Evolutionary conservation across 2,888 invertebrate species (phyloP).

Genomic region (Apoda limacodes): DNA sequence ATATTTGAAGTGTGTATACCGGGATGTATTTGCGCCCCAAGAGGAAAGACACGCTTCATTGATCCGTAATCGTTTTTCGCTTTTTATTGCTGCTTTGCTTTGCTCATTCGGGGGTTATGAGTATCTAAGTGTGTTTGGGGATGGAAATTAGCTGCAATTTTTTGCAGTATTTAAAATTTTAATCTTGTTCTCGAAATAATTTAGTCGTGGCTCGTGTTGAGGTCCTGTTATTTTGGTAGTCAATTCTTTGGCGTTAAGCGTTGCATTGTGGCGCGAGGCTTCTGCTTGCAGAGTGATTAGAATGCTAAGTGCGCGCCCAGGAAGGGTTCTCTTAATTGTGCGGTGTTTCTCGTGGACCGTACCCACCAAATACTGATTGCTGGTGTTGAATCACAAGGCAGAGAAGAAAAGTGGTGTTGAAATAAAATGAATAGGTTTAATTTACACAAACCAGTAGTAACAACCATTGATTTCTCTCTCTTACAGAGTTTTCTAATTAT

Average conservation of each 20-base stretch:
- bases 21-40: slow-evolving; percentile 62
- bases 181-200: slow-evolving; percentile 31
- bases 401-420: slow-evolving; percentile 4
- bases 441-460: no score
- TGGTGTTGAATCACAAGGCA: slow-evolving; percentile 4
- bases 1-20: slow-evolving; percentile 70
- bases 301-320: slow-evolving; percentile 53
- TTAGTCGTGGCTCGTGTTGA: slow-evolving; percentile 29
- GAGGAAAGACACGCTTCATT: slow-evolving; percentile 66
- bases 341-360: slow-evolving; percentile 40
- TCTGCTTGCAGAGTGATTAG: slow-evolving; percentile 51
- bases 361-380: slow-evolving; percentile 16
- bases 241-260: slow-evolving; percentile 54
- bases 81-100: slow-evolving; percentile 52
- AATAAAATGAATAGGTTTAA: no score
- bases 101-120: slow-evolving; percentile 49
- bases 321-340: slow-evolving; percentile 59
- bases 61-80: slow-evolving; percentile 67
- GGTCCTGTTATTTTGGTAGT: slow-evolving; percentile 54
- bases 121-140: slow-evolving; percentile 42
- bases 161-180: background rate
- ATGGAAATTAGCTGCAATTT: slow-evolving; percentile 23
- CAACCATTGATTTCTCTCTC: no score
- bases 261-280: slow-evolving; percentile 48
- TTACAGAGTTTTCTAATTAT: no score